A percentile compares a stretch with the other conserved stretches of the same genome.
phyloP scores from a whole-genome alignment of 2,888 invertebrate species.

The Phyllotreta cruciferae region DNA sequence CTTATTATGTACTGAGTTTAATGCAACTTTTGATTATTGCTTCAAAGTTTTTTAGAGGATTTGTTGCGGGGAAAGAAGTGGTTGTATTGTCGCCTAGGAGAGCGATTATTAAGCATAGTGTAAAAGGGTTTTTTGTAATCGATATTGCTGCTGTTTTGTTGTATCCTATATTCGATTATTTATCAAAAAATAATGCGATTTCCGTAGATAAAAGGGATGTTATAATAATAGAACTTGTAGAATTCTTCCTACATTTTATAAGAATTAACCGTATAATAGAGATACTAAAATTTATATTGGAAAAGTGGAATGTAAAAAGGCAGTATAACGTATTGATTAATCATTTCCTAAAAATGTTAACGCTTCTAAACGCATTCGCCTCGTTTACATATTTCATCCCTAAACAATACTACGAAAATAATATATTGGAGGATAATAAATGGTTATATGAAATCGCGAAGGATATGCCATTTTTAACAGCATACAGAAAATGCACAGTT shows the following conservation, averaged over 20 bases:
- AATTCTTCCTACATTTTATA: neutral
- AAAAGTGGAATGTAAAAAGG: neutral
- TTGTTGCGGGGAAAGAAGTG: no score
- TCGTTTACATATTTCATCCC: neutral
- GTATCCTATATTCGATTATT: neutral
- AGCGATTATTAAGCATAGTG: no score
- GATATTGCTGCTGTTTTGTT: neutral
- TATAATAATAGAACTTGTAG: neutral
- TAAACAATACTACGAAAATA: no score
- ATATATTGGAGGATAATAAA: no score
- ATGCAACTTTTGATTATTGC: neutral
- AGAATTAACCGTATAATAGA: neutral
- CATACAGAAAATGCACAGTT: neutral
- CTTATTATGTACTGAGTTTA: neutral
- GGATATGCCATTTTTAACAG: neutral
- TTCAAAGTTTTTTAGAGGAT: no score
- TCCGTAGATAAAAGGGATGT: neutral
- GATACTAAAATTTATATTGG: neutral
- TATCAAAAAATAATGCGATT: no score
- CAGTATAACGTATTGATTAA: no score
- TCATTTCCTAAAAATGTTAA: no score
- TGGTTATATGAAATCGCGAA: neutral
- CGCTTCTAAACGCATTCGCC: neutral
- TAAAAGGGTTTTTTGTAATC: no score
- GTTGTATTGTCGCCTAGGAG: no score